A percentile compares a stretch with the other conserved stretches of the same genome.
Conservation (phyloP, 2,797 vertebrate species). For the Channallabes apus region DNA sequence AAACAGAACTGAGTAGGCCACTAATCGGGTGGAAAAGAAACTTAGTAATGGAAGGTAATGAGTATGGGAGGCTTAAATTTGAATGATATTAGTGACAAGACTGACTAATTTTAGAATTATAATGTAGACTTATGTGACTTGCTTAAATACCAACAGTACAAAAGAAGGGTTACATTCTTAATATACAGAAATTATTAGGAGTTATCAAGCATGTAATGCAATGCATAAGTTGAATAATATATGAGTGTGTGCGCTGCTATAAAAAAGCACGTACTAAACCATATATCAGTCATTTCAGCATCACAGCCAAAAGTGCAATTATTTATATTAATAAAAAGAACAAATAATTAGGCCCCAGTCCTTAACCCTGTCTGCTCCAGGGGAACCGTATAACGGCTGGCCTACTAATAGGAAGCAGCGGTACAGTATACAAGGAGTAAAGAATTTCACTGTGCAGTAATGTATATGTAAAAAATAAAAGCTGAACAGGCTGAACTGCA, state of each 20-base stretch:
- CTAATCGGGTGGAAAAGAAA: neutral
- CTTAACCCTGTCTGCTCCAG: too few relatives aligned
- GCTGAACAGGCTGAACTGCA: too few relatives aligned
- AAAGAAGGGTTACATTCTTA: neutral
- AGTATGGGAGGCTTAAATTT: neutral
- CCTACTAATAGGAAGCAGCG: too few relatives aligned
- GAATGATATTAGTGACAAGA: neutral
- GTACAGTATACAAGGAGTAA: too few relatives aligned
- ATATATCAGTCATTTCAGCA: too few relatives aligned
- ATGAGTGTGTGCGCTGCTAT: neutral
- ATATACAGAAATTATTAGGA: neutral
- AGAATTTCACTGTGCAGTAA: too few relatives aligned
- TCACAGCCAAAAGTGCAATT: neutral
- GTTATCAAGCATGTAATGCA: neutral
- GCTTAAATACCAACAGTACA: neutral
- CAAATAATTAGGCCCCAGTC: neutral
- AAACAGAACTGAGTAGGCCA: neutral
- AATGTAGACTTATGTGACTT: neutral
- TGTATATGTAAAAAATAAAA: too few relatives aligned
- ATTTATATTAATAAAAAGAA: neutral
- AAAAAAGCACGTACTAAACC: neutral
- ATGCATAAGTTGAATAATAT: neutral
- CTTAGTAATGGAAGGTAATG: neutral
- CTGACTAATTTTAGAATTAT: conserved; percentile 1
- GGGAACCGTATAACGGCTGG: too few relatives aligned